Base-by-base conservation (phyloP, 1,140 invertebrate species). In the Homarus americanus region DNA sequence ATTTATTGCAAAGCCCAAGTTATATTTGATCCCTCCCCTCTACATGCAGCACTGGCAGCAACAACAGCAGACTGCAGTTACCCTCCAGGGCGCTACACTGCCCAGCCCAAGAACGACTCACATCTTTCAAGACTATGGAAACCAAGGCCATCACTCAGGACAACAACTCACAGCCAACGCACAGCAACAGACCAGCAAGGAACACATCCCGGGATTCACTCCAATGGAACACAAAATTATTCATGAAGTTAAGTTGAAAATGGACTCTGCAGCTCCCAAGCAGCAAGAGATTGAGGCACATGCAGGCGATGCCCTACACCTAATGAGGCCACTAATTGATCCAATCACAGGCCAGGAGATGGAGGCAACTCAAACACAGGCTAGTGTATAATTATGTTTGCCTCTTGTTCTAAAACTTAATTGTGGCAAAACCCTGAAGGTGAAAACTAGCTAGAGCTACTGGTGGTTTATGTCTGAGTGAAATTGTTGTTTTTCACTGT, bases 281-380 rank as follows among this genome's bases (percentile, higher is more conserved):
- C 79, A 90, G 72, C 87, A 82, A 63, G 87, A 90, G 80, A 80
- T 90, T 72, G 87, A 90, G 79, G 87, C 80, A 24, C 87, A 90
- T 24, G 32, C 87, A 24, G 69, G 78, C 72, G 87, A 90, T 78
- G 80, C 66, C 87, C 28, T 90, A 80, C 87, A 90, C 63, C 80
- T 90, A 41, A 90, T 90, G 87, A 80, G 87, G 44, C 87, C 87
- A 34, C 87, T 90, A 40, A 90, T 90, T 76, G 87, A 90, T 40
- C 87, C 87, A 34, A 90, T 90, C 63, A 83, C 87, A 17, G 87
- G 87, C 63, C 87, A 90, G 66, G 87, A 90, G 80, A 90, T 90
- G 9, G 87, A 90, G 66, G 87, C 80, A 53, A 83, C 87, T n/a
- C 87, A 90, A 66, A 83, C 79, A 75, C 87, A 90, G 73, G 87